Percentiles rank a stretch among this genome's conserved stretches.
These are phyloP conservation scores for Synergus gifuensis DNA, from an alignment of 2,888 invertebrate species.

Conservation along the genomic window DNA sequence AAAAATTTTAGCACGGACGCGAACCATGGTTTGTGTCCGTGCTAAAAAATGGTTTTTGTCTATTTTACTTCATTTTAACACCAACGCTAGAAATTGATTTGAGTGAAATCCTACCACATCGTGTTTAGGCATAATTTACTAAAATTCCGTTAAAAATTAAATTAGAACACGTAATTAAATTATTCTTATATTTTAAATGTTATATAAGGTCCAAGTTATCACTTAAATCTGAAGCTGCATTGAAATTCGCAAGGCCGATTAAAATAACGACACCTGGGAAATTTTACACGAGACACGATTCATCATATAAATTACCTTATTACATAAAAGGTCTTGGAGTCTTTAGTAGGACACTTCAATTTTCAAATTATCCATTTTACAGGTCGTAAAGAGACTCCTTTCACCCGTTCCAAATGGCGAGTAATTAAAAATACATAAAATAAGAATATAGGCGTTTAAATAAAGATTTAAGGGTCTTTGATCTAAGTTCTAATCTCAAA, in stretches of 20 bases:
- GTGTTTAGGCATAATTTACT: too few species aligned
- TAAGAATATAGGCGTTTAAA: background rate
- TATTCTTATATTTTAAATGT: too few species aligned
- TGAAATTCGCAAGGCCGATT: background rate
- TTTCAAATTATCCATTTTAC: constrained; percentile 17
- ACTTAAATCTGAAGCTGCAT: too few species aligned
- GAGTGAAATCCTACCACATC: too few species aligned
- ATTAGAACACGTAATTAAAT: too few species aligned
- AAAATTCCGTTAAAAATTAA: too few species aligned
- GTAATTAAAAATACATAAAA: constrained; percentile 31
- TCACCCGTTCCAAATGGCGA: background rate
- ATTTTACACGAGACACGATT: background rate
- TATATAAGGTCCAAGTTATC: too few species aligned
- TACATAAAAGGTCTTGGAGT: background rate
- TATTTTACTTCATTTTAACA: too few species aligned
- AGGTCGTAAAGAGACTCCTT: constrained; percentile 14
- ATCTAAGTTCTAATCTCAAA: background rate
- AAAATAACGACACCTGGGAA: background rate
- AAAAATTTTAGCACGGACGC: too few species aligned
- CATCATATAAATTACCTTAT: background rate
- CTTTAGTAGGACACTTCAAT: background rate
- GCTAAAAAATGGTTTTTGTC: too few species aligned
- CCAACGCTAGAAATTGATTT: too few species aligned
- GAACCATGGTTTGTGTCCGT: too few species aligned
- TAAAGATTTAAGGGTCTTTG: background rate